A percentile compares a stretch with the other conserved stretches of the same genome.
phyloP scores from a whole-genome alignment of 2,113 vertebrate species.

The Muscicapa adusta region DNA sequence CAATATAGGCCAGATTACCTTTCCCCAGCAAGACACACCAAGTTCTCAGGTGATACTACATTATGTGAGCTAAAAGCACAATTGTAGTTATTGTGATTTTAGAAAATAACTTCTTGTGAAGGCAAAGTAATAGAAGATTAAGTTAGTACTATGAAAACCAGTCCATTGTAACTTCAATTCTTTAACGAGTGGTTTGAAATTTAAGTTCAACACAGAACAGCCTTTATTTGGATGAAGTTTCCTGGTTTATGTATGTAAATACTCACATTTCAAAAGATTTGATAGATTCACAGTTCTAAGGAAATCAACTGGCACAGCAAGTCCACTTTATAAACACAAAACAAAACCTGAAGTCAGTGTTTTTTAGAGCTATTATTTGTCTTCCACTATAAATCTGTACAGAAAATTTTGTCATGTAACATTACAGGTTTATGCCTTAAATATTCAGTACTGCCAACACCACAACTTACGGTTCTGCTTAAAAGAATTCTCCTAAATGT shows the following conservation, averaged over 20 bases:
- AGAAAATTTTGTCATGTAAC: neutral
- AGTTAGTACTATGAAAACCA: neutral
- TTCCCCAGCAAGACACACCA: neutral
- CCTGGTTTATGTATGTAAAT: neutral
- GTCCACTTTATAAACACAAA: neutral
- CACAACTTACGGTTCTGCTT: neutral
- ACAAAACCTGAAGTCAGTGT: neutral
- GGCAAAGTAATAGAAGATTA: neutral
- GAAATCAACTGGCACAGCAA: neutral
- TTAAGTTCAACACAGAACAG: neutral
- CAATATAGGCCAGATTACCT: neutral
- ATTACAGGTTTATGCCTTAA: neutral
- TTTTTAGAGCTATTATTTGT: neutral
- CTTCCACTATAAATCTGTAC: neutral
- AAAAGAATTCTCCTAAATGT: neutral
- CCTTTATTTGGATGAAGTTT: neutral
- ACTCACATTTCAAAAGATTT: neutral
- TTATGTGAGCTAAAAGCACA: neutral
- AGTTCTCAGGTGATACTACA: too few species aligned
- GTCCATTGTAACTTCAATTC: neutral
- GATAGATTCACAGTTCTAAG: neutral
- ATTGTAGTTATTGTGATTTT: neutral
- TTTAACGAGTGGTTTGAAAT: neutral
- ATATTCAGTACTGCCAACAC: neutral
- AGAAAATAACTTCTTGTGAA: neutral